Conservation (phyloP, 1,140 invertebrate species). For the Dendroctonus valens region DNA sequence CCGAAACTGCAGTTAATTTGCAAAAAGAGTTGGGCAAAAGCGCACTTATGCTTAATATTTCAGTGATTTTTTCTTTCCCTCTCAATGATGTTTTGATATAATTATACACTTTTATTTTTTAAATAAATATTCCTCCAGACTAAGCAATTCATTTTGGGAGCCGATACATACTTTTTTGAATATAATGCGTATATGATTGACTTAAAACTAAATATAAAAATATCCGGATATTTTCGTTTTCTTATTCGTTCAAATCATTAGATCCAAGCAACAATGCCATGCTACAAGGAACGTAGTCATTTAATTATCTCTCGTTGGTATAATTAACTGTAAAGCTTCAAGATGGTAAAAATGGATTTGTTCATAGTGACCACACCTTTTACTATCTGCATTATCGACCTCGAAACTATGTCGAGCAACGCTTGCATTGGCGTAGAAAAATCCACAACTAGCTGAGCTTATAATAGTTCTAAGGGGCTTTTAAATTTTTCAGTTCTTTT, state of each 20-base stretch:
- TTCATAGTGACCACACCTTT: slow-evolving; percentile 35
- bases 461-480: no score
- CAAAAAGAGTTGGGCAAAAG: no score
- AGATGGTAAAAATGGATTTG: slow-evolving; percentile 36
- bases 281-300: slow-evolving; percentile 28
- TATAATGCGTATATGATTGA: slow-evolving; percentile 9
- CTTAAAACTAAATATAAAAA: slow-evolving; percentile 4
- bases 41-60: no score
- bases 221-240: not conserved
- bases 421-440: slow-evolving; percentile 25
- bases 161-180: no score
- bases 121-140: no score
- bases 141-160: no score
- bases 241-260: slow-evolving; percentile 7
- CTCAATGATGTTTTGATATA: no score
- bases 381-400: slow-evolving; percentile 37
- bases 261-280: slow-evolving; percentile 29
- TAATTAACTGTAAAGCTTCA: slow-evolving; percentile 34
- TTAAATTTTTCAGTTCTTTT: no score
- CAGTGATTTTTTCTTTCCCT: no score
- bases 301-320: slow-evolving; percentile 30
- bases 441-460: not conserved
- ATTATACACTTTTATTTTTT: no score
- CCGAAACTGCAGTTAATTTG: no score
- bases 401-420: slow-evolving; percentile 29